These are phyloP conservation scores for Bolinopsis microptera DNA, from an alignment of 37 sponge, comb jelly and placozoan genomes.

Conservation along the genomic window DNA sequence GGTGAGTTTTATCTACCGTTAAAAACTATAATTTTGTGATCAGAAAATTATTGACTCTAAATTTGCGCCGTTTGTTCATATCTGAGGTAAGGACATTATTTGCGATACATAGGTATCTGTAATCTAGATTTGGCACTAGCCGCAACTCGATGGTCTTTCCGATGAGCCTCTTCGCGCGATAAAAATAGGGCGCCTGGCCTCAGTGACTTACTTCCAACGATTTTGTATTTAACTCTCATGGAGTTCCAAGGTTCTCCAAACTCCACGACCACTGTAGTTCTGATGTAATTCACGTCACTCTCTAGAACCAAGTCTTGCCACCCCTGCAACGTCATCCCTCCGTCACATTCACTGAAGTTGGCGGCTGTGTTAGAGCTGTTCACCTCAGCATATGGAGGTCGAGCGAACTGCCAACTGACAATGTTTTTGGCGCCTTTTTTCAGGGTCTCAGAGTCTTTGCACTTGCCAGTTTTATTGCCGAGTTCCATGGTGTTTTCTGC, in stretches of 20 bases:
- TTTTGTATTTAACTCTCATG: not conserved
- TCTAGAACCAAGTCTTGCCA: not conserved
- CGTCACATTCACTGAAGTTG: not conserved
- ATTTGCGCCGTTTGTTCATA: too few species aligned
- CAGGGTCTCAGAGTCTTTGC: not conserved
- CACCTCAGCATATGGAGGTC: not conserved
- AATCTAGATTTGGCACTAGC: too few species aligned
- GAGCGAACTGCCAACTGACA: not conserved
- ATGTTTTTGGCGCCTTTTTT: not conserved
- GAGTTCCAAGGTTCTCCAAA: not conserved
- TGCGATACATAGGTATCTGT: too few species aligned
- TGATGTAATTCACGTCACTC: not conserved
- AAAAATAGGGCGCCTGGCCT: too few species aligned
- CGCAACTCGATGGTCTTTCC: too few species aligned
- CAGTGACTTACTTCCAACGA: too few species aligned
- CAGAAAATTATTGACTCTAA: too few species aligned
- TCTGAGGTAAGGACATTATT: too few species aligned
- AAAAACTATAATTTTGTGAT: too few species aligned
- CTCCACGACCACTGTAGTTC: not conserved
- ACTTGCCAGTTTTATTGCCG: not conserved
- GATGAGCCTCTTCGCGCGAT: too few species aligned
- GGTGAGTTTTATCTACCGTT: slow-evolving; percentile 1
- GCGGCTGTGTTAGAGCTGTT: not conserved
- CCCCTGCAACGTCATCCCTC: not conserved
- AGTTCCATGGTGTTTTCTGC: not conserved